Conservation (phyloP, 2,113 vertebrate species). For the Chinchilla lanigera region DNA sequence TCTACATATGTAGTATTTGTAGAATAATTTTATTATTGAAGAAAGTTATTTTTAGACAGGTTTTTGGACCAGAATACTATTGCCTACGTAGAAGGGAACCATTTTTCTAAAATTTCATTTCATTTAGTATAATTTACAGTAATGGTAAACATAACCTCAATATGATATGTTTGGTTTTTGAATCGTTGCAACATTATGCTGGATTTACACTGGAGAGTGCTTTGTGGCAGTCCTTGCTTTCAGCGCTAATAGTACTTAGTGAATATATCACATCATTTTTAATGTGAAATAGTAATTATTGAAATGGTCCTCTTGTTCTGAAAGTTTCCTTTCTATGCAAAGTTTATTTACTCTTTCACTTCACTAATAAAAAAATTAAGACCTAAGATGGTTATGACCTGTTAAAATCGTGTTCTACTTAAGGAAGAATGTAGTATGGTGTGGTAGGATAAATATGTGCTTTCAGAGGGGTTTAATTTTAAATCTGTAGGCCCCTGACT, state of each 20-base stretch:
- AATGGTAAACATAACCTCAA: neutral
- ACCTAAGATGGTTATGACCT: neutral
- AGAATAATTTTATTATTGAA: slow-evolving; percentile 51
- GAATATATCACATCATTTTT: neutral
- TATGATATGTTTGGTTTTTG: slow-evolving; percentile 31
- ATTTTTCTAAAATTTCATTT: slow-evolving; percentile 28
- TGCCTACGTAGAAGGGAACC: neutral
- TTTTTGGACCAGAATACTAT: neutral
- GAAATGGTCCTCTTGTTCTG: slow-evolving; percentile 26
- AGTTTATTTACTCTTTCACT: slow-evolving; percentile 15
- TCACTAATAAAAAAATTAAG: neutral
- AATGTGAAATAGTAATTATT: slow-evolving; percentile 30
- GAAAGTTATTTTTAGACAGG: slow-evolving; percentile 54
- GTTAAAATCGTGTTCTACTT: slow-evolving; percentile 31
- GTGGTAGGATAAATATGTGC: neutral
- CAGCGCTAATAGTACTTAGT: neutral
- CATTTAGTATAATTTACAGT: slow-evolving; percentile 26
- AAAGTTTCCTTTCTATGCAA: neutral
- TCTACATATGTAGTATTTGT: slow-evolving; percentile 34
- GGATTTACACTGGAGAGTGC: neutral
- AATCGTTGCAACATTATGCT: neutral
- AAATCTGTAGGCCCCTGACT: neutral
- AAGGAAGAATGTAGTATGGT: neutral
- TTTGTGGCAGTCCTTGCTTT: neutral
- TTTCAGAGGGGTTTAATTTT: neutral